Percentiles rank a stretch among this genome's conserved stretches.
Conservation (phyloP, 2,113 vertebrate species). For the Toxotes jaculatrix region DNA sequence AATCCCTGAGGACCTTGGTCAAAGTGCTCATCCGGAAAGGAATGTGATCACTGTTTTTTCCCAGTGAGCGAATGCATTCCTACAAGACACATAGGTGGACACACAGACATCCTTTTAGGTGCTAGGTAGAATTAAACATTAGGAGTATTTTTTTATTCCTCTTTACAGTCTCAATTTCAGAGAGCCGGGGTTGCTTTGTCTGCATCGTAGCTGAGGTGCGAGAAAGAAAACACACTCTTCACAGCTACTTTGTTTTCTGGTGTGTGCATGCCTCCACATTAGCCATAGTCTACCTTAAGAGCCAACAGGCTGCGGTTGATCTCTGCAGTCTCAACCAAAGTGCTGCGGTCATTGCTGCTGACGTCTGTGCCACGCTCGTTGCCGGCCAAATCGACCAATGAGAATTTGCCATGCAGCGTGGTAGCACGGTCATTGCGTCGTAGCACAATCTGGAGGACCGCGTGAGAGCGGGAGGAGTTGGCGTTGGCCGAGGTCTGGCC, state of each 20-base stretch:
- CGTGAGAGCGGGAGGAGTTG: conserved; percentile 95
- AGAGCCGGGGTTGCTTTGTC: too few relatives aligned
- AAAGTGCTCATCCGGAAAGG: conserved; percentile 98
- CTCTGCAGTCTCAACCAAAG: conserved; percentile 93
- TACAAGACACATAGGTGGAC: conserved; percentile 57
- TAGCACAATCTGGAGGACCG: conserved; percentile 94
- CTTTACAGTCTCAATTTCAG: not conserved
- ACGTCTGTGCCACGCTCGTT: conserved; percentile 96
- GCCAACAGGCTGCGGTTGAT: conserved; percentile 98
- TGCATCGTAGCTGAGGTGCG: too few relatives aligned
- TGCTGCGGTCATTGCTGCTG: conserved; percentile 90
- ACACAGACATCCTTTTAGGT: not conserved
- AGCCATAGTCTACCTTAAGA: conserved; percentile 88
- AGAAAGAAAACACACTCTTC: not conserved
- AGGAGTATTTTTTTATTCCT: not conserved
- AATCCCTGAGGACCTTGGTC: conserved; percentile 96
- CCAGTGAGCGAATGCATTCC: conserved; percentile 98
- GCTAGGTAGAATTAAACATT: not conserved
- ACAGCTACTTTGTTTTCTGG: not conserved
- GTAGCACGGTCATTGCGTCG: conserved; percentile 81
- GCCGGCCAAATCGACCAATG: conserved; percentile 96
- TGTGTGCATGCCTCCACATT: not conserved
- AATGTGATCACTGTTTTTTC: conserved; percentile 95
- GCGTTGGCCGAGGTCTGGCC: conserved; percentile 96
- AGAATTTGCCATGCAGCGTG: conserved; percentile 93